A percentile compares a stretch with the other conserved stretches of the same genome.
Evolutionary conservation across 2,113 vertebrate species (phyloP).

Genomic region (Toxotes jaculatrix): DNA sequence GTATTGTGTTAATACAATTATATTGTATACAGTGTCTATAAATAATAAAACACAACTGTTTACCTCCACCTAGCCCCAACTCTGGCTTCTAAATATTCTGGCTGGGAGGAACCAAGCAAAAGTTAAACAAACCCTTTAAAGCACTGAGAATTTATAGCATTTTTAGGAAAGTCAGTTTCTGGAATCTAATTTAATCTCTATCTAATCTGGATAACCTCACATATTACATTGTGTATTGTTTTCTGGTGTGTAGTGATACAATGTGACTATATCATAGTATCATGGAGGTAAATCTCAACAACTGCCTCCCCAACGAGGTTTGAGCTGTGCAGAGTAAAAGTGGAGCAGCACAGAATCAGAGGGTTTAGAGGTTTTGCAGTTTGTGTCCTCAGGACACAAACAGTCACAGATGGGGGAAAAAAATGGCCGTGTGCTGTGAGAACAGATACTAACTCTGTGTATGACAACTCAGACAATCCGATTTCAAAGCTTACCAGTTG

Average conservation of each 20-base stretch:
- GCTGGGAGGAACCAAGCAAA: not conserved
- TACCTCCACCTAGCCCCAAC: not conserved
- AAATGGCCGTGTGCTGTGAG: not conserved
- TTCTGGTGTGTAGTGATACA: too few relatives aligned
- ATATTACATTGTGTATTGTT: too few relatives aligned
- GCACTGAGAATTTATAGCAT: not conserved
- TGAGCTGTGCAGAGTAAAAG: not conserved
- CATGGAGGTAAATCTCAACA: not conserved
- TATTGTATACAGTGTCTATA: too few relatives aligned
- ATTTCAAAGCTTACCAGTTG: not conserved
- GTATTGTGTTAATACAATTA: not conserved
- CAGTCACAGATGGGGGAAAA: too few relatives aligned
- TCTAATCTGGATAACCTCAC: not conserved
- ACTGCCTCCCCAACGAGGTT: not conserved
- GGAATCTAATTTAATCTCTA: not conserved
- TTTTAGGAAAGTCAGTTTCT: not conserved
- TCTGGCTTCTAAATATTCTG: not conserved
- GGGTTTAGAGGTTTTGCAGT: not conserved
- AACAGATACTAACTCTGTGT: not conserved
- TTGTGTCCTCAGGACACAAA: too few relatives aligned
- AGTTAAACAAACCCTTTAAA: not conserved
- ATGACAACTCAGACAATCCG: not conserved
- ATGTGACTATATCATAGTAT: not conserved
- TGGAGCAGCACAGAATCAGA: not conserved
- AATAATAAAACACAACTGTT: not conserved